Base-by-base conservation (phyloP, 2,888 invertebrate species). In the Ormyrus rosae region DNA sequence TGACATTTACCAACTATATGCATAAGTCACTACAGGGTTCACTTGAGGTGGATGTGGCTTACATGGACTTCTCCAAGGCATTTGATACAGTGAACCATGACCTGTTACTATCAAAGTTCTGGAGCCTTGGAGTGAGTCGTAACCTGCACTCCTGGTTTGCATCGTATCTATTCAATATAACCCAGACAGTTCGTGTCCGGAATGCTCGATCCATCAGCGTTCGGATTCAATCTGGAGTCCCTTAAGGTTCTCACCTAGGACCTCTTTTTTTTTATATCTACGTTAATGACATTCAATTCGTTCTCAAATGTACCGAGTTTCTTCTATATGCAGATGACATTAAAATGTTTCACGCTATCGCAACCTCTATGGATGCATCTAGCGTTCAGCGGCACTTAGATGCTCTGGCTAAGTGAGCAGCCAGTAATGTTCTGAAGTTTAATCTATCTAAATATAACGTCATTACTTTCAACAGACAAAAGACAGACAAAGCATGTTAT, bases 61-160 rank as follows among this genome's bases (percentile, higher is more conserved):
- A 61, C 70, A 1, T 13, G 13, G 75, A 80, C n/a, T 75, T 70
- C 13, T 13, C 13, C 13, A 13, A 13, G 13, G 13, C 13, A 13
- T 13, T 13, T 13, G 13, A 13, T 13, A 13, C 13, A 13, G 13
- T 13, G 13, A 13, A 13, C 13, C 13, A 45, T 56, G 70, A 46
- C 0, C 13, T 68, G n/a, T 48, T 80, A 2, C 5, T 80, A 10
- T 9, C 19, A 4, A 75, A 80, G 10, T 58, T 80, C 2, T 51
- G 69, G 11, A 64, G 69, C 13, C 53, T 58, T 13, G 74, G 75
- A 5, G 70, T 75, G 45, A 48, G 58, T 11, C 70, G 80, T 1
- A 70, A 75, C 50, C 55, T 74, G 6, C 67, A 69, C 1, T 46
- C 4, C 0, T 80, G 70, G 75, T 63, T 75, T 2, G 0, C 50